Base-by-base conservation (phyloP, 2,888 invertebrate genomes). In the Sarcophaga rosellei region DNA sequence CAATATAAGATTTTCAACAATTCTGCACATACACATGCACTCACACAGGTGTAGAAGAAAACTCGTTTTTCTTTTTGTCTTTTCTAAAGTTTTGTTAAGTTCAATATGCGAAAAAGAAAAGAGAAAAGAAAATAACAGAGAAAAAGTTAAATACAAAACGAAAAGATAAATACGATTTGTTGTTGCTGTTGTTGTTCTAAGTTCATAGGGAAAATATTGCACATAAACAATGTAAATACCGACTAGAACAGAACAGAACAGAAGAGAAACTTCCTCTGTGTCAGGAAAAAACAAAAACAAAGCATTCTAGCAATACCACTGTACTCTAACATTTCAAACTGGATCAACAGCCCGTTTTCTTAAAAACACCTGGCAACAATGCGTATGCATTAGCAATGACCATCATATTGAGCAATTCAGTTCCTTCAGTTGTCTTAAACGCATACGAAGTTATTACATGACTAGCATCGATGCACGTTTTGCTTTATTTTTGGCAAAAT, bases 381-480 rank as follows among this genome's bases (percentile, higher is more conserved):
- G 57, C 80, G 74, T 80, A 62, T 76, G 70, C 79, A 83, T 79
- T 79, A 79, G 75, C 84, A 84, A 84, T 84, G 79, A 70, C 75
- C 84, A 83, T 69, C 69, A 79, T 61, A 53, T n/a, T 79, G 75
- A 68, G 66, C 57, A 21, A 44, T 61, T 78, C 73, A 35, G 68
- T 68, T 78, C 73, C 23, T 69, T 73, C 65, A 69, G 73, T 69
- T 79, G 59, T 53, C 59, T 83, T 77, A 72, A 77, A 68, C 61
- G 25, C 62, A 65, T n/a, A 21, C 47, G 63, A 35, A 35, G 35
- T 35, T 35, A 35, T 35, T 35, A 10, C 10, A 35, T 35, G 35
- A 10, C 0, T 25, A 25, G 57, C n/a, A 17, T 57, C 17, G 12
- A 15, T 17, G 12, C 53, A 11, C 5, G 12, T 10, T n/a, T 53